A percentile compares a stretch with the other conserved stretches of the same genome.
These are phyloP conservation scores for Bujurquina vittata DNA, from an alignment of 2,113 vertebrate species.

Conservation along the genomic window DNA sequence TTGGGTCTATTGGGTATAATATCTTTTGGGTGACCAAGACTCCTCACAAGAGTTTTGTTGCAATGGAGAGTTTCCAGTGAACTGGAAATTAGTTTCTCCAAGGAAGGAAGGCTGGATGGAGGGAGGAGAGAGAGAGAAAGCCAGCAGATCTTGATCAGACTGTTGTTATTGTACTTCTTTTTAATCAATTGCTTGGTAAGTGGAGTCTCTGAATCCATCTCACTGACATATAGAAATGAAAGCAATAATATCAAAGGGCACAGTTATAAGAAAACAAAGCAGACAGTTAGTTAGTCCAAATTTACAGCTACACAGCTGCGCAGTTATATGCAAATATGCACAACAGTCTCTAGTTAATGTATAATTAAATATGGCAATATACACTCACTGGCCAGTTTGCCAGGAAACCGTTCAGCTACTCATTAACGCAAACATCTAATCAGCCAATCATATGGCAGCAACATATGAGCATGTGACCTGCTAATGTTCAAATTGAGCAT, in stretches of 20 bases:
- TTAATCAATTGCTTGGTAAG: background rate
- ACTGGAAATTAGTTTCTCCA: too few relatives aligned
- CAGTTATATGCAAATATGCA: background rate
- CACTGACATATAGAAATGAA: constrained; percentile 47
- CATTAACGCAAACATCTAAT: too few relatives aligned
- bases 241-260: constrained; percentile 29
- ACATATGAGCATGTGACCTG: background rate
- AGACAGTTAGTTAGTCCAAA: background rate
- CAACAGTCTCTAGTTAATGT: background rate
- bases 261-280: constrained; percentile 25
- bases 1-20: too few relatives aligned
- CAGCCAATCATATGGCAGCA: too few relatives aligned
- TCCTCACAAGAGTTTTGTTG: background rate
- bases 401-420: too few relatives aligned
- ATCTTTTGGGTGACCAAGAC: too few relatives aligned
- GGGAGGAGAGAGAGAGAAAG: too few relatives aligned
- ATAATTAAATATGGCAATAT: background rate
- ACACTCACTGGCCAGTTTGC: too few relatives aligned
- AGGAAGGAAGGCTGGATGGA: too few relatives aligned
- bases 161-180: too few relatives aligned
- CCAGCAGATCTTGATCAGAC: too few relatives aligned
- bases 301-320: background rate
- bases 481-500: background rate
- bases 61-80: too few relatives aligned
- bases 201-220: constrained; percentile 25